These are phyloP conservation scores for Nothura maculosa DNA, from an alignment of 2,797 vertebrate species.

Conservation along the genomic window DNA sequence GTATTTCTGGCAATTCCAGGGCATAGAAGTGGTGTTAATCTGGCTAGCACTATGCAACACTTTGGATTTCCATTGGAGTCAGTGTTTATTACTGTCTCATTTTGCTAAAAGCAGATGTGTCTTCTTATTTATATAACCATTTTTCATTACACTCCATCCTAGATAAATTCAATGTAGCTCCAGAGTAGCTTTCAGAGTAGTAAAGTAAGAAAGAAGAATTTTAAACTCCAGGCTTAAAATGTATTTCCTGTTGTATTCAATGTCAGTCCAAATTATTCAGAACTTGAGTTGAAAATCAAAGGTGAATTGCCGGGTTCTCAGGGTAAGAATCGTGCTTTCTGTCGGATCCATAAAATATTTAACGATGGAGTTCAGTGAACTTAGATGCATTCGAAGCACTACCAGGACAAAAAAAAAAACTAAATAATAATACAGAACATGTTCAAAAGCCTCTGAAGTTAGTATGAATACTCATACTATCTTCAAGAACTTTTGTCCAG, in stretches of 20 bases:
- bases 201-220: neutral
- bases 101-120: constrained; percentile 12
- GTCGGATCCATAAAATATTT: neutral
- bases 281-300: neutral
- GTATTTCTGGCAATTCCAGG: neutral
- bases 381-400: neutral
- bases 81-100: neutral
- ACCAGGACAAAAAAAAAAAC: neutral
- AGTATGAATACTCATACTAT: neutral
- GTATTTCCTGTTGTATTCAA: neutral
- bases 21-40: neutral
- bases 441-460: neutral
- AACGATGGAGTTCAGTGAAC: neutral
- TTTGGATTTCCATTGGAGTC: neutral
- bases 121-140: neutral
- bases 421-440: neutral
- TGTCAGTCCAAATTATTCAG: neutral
- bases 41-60: neutral
- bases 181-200: neutral
- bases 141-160: neutral
- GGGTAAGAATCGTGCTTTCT: fast-evolving
- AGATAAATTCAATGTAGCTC: neutral
- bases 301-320: neutral
- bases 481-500: neutral
- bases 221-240: neutral